Percentiles rank a stretch among this genome's conserved stretches.
Evolutionary conservation across 1,140 invertebrate genomes (phyloP).

Genomic region (Phortica variegata): DNA sequence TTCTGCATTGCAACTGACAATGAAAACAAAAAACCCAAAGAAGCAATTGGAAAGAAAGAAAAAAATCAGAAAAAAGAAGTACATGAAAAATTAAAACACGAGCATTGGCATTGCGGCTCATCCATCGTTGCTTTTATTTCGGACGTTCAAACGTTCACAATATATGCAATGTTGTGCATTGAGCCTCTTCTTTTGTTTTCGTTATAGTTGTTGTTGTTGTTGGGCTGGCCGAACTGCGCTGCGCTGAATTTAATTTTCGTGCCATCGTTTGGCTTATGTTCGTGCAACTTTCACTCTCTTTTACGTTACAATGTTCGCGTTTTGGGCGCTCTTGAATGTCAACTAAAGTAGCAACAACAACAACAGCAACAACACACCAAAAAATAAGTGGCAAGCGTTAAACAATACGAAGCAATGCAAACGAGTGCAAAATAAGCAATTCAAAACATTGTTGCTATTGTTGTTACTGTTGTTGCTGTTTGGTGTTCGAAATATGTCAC

Average conservation of each 20-base stretch:
- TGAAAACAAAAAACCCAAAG: constrained; percentile 43
- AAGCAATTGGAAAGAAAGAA: no score
- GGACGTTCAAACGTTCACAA: constrained; percentile 13
- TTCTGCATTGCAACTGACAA: constrained; percentile 30
- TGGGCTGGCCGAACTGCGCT: constrained; percentile 47
- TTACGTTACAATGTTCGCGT: constrained; percentile 38
- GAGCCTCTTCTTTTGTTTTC: no score
- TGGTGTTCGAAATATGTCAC: not conserved
- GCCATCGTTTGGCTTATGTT: constrained; percentile 3
- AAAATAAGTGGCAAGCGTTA: no score
- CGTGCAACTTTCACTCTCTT: constrained; percentile 53
- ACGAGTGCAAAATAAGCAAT: no score
- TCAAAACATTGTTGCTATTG: no score
- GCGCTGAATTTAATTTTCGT: constrained; percentile 43
- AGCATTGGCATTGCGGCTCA: no score
- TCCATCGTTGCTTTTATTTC: constrained; percentile 35
- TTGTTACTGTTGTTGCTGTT: no score
- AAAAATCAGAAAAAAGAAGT: no score
- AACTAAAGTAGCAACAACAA: not conserved
- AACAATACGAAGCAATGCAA: no score
- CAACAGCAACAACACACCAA: not conserved
- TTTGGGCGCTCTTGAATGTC: not conserved
- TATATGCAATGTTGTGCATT: constrained; percentile 11
- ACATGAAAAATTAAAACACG: constrained; percentile 51
- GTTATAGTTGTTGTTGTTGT: constrained; percentile 5